phyloP scores from a whole-genome alignment of 2,888 invertebrate species.

The Saturnia pavonia region DNA sequence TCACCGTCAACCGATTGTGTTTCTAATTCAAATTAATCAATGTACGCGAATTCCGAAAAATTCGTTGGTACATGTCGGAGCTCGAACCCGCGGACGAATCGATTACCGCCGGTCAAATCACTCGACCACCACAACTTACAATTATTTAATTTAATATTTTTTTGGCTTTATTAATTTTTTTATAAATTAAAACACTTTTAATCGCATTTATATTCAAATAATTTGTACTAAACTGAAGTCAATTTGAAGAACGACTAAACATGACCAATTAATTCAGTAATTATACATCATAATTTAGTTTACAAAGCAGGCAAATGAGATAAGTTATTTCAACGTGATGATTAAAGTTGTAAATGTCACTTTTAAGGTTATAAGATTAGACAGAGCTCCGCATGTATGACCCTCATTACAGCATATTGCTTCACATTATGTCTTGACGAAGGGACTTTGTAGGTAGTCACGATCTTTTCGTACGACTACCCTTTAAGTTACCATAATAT shows the following conservation, averaged over 20 bases:
- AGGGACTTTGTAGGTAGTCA: slow-evolving; percentile 24
- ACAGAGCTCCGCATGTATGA: slow-evolving; percentile 35
- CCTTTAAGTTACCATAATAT: not conserved
- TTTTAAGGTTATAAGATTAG: slow-evolving; percentile 45
- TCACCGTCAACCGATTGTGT: too few relatives aligned
- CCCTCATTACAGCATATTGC: slow-evolving; percentile 45
- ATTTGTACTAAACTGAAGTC: not conserved
- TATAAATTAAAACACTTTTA: too few relatives aligned
- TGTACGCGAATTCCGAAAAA: too few relatives aligned
- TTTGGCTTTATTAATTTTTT: too few relatives aligned
- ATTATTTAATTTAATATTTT: too few relatives aligned
- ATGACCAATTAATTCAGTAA: not conserved
- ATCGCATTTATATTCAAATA: not conserved
- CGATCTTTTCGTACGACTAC: not conserved
- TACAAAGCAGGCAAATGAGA: slow-evolving; percentile 11
- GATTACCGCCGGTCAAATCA: too few relatives aligned
- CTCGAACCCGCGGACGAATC: too few relatives aligned
- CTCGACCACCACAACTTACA: too few relatives aligned
- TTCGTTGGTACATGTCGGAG: too few relatives aligned
- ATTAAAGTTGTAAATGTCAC: slow-evolving; percentile 41
- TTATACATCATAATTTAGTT: not conserved
- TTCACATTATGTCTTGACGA: slow-evolving; percentile 43
- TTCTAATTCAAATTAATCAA: too few relatives aligned
- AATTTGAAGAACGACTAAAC: not conserved
- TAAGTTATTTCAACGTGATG: slow-evolving; percentile 33